phyloP scores from a whole-genome alignment of 2,113 vertebrate species.

The Cyanoramphus novaezelandiae region DNA sequence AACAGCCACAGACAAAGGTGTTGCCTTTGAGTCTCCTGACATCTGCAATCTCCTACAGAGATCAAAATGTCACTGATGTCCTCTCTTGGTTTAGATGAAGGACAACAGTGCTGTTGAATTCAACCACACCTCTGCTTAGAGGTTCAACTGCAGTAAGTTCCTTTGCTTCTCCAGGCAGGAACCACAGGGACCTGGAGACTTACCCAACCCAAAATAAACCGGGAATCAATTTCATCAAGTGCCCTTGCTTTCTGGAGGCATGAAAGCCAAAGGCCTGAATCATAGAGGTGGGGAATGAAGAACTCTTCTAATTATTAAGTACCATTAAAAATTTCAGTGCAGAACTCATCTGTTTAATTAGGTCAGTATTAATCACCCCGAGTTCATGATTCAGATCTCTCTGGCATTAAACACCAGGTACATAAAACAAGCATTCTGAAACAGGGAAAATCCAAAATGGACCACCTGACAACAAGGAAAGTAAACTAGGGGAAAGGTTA shows the following conservation, averaged over 20 bases:
- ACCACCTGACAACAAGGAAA: neutral
- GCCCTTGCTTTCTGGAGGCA: neutral
- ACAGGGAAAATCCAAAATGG: neutral
- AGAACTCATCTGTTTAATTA: neutral
- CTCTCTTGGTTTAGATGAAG: neutral
- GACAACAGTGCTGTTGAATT: fast-evolving
- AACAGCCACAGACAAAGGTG: neutral
- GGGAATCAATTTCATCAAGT: neutral
- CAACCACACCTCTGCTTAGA: neutral
- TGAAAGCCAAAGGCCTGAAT: neutral
- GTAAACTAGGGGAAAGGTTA: neutral
- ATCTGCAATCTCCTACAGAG: neutral
- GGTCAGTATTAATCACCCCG: constrained; percentile 10
- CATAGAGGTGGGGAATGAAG: neutral
- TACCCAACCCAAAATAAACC: neutral
- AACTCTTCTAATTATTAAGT: neutral
- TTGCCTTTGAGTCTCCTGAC: neutral
- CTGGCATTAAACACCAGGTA: neutral
- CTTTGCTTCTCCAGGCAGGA: neutral
- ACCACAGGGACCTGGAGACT: neutral
- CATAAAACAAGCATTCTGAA: neutral
- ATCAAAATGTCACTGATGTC: neutral
- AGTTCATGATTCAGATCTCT: neutral
- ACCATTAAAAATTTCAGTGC: constrained; percentile 13
- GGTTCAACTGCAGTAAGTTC: neutral